These are phyloP conservation scores for Choloepus didactylus DNA, from an alignment of 2,797 vertebrate genomes.

Conservation along the genomic window DNA sequence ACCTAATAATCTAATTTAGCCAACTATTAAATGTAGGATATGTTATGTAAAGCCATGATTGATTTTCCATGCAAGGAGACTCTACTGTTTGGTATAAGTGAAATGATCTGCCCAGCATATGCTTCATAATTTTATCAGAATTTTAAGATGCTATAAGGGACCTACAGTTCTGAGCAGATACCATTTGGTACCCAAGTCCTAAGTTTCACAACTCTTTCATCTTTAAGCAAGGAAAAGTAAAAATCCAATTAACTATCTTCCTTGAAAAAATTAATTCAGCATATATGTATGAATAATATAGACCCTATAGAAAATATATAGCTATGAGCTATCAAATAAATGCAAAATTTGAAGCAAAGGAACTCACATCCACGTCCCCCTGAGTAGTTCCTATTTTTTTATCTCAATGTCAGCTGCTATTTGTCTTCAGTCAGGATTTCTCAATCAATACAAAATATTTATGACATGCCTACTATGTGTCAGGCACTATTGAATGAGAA, in stretches of 20 bases:
- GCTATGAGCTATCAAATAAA: conserved; percentile 34
- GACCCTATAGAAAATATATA: conserved; percentile 13
- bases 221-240: conserved; percentile 34
- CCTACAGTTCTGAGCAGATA: not conserved
- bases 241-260: conserved; percentile 27
- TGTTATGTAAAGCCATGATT: not conserved
- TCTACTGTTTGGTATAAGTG: not conserved
- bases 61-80: not conserved
- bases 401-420: not conserved
- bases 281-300: not conserved
- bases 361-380: not conserved
- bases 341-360: conserved; percentile 15
- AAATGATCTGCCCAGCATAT: conserved; percentile 18
- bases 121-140: conserved; percentile 51
- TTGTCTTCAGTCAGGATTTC: not conserved
- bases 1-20: conserved; percentile 6
- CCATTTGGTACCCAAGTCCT: not conserved
- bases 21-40: conserved; percentile 15
- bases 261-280: conserved; percentile 47
- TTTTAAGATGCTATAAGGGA: not conserved
- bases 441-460: not conserved
- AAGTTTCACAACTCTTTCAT: not conserved
- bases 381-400: not conserved
- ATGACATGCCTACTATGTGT: not conserved
- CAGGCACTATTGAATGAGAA: not conserved